Conservation (phyloP, 2,888 invertebrate genomes). For the Drosophila crucigera region DNA sequence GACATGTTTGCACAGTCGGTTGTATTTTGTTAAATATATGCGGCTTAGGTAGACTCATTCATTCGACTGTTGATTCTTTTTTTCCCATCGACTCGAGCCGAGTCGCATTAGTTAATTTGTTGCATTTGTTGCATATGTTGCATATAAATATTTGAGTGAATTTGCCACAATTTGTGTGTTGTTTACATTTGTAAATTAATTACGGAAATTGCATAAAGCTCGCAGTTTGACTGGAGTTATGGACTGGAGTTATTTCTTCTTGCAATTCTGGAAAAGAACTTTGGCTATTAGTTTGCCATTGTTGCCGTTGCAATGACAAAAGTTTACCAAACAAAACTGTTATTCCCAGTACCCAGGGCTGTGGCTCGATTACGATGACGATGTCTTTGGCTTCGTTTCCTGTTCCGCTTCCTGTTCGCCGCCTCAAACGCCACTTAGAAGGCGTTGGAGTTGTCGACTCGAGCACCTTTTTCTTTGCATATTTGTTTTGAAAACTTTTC, state of each 20-base stretch:
- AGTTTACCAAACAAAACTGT: conserved; percentile 72
- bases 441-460: conserved; percentile 52
- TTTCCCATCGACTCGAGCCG: not conserved
- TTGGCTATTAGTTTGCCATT: conserved; percentile 63
- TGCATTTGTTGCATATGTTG: conserved; percentile 12
- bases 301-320: conserved; percentile 69
- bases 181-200: conserved; percentile 26
- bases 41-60: conserved; percentile 9
- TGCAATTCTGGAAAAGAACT: conserved; percentile 26
- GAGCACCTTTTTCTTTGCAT: conserved; percentile 78
- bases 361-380: conserved; percentile 41
- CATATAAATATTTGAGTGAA: not conserved
- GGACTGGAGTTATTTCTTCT: conserved; percentile 25
- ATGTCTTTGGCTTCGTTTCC: conserved; percentile 35
- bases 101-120: conserved; percentile 21
- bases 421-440: conserved; percentile 41
- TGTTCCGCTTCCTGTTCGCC: conserved; percentile 44
- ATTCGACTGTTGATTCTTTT: conserved; percentile 12
- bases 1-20: conserved; percentile 26
- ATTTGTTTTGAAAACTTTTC: conserved; percentile 76
- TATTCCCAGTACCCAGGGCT: conserved; percentile 41
- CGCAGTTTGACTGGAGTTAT: not conserved
- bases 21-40: conserved; percentile 18
- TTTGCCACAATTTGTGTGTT: not conserved
- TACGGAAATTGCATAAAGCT: conserved; percentile 12